Base-by-base conservation (phyloP, 2,797 vertebrate species). In the Bovichtus diacanthus region DNA sequence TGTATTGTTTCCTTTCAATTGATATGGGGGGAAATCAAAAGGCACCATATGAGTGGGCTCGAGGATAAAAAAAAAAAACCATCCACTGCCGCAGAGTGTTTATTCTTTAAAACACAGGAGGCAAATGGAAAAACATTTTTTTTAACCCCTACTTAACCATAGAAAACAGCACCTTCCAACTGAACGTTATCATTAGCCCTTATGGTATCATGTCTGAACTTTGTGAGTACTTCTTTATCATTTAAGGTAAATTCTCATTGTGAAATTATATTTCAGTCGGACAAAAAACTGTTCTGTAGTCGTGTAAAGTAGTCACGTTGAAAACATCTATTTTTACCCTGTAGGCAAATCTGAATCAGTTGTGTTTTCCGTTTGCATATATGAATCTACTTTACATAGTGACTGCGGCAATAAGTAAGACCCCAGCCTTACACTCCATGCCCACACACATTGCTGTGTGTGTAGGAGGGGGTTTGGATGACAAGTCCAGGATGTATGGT, bases 391-490 rank as follows among this genome's bases (percentile, higher is more conserved):
- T 90, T 87, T 88, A 85, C 84, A 82, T 81, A 79, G 83, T 61
- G 84, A 72, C 83, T 90, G 85, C 82, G 23, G 82, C 78, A 79
- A 59, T 83, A 91, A 91, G 78, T 83, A 83, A 91, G 86, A 91
- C 87, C 87, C 88, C 62, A 62, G 88, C 83, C 80, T 84, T 85
- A 91, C 87, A 88, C 81, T 65, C 9, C 36, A 34, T 72, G 87
- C 92, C 92, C 83, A 93, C 91, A 88, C 92, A 87, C 81, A 74
- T 61, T 70, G 74, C 81, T 76, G 78, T 44, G 29, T 67, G 86
- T 79, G 92, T 92, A 69, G 93, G 91, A 85, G 88, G 76, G 55
- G 76, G 78, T 88, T 74, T 79, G 82, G 84, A 89, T 90, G 90
- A 92, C 89, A 81, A 85, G 79, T 82, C 82, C 69, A 74, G 87